These are phyloP conservation scores for Pollenia labialis DNA, from an alignment of 2,888 invertebrate genomes.

Conservation along the genomic window DNA sequence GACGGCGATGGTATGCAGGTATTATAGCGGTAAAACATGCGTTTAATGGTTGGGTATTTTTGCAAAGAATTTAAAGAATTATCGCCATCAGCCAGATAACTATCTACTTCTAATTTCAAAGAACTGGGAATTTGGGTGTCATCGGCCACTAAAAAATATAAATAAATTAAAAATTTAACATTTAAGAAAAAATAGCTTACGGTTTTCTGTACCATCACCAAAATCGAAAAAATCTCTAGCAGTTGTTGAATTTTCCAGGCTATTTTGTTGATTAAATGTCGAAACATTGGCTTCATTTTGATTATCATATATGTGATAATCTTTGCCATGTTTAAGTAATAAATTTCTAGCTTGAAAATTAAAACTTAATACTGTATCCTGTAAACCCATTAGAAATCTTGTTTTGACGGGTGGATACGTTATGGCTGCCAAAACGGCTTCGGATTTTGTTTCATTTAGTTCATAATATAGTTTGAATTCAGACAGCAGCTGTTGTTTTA, in stretches of 20 bases:
- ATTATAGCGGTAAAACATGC: conserved; percentile 62
- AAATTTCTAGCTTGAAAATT: conserved; percentile 59
- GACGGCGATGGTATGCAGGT: conserved; percentile 63
- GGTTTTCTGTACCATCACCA: conserved; percentile 54
- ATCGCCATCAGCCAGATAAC: conserved; percentile 57
- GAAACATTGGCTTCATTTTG: background rate
- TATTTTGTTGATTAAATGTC: background rate
- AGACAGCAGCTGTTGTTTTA: conserved; percentile 41
- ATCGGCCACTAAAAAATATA: conserved; percentile 32
- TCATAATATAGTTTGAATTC: conserved; percentile 61
- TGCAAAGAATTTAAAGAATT: conserved; percentile 47
- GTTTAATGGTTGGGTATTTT: conserved; percentile 63
- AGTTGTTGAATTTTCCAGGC: background rate
- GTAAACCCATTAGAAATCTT: conserved; percentile 56
- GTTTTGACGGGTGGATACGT: conserved; percentile 66
- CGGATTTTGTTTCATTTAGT: conserved; percentile 54
- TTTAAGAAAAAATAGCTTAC: conserved; percentile 28
- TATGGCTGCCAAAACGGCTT: conserved; percentile 62
- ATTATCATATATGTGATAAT: conserved; percentile 41
- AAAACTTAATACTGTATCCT: conserved; percentile 40
- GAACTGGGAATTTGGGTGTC: conserved; percentile 39
- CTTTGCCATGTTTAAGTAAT: conserved; percentile 61
- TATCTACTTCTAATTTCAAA: conserved; percentile 61
- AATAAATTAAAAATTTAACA: background rate
- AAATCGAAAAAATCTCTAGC: conserved; percentile 62